A percentile compares a stretch with the other conserved stretches of the same genome.
These are phyloP conservation scores for Macrobrachium nipponense DNA, from an alignment of 1,140 invertebrate species.

Conservation along the genomic window DNA sequence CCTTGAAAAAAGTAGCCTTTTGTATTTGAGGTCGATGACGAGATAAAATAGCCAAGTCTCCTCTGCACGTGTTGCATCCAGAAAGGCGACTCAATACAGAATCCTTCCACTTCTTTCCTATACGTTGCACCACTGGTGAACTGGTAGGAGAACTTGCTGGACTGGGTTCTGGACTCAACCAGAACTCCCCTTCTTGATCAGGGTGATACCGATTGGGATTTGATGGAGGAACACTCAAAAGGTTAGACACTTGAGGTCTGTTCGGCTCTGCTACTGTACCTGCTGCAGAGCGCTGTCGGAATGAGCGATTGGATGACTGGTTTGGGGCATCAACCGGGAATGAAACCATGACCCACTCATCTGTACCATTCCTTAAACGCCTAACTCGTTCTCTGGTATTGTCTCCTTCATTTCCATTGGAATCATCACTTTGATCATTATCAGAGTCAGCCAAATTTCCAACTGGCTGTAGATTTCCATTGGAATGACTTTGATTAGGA, in stretches of 20 bases:
- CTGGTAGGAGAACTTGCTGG: background rate
- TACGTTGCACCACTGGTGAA: constrained; percentile 25
- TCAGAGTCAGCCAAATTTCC: background rate
- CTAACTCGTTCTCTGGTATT: too few relatives aligned
- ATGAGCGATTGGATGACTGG: background rate
- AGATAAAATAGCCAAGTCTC: constrained; percentile 29
- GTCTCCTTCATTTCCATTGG: background rate
- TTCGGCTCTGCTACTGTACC: background rate
- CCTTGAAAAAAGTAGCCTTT: constrained; percentile 30
- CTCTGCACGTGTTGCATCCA: constrained; percentile 41
- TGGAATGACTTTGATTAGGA: background rate
- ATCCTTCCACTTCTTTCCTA: constrained; percentile 34
- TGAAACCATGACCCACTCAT: constrained; percentile 34
- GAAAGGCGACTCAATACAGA: constrained; percentile 1
- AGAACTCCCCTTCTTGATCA: constrained; percentile 42
- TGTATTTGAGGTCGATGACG: constrained; percentile 29
- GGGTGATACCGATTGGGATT: constrained; percentile 45
- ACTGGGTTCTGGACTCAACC: constrained; percentile 34
- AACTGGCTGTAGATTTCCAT: background rate
- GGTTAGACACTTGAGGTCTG: background rate
- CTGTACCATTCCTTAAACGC: background rate
- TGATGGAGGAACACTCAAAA: constrained; percentile 4
- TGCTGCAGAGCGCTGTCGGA: background rate
- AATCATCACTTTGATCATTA: background rate
- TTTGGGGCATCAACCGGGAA: background rate